Base-by-base conservation (phyloP, 2,797 vertebrate genomes). In the Galaxias olidus region DNA sequence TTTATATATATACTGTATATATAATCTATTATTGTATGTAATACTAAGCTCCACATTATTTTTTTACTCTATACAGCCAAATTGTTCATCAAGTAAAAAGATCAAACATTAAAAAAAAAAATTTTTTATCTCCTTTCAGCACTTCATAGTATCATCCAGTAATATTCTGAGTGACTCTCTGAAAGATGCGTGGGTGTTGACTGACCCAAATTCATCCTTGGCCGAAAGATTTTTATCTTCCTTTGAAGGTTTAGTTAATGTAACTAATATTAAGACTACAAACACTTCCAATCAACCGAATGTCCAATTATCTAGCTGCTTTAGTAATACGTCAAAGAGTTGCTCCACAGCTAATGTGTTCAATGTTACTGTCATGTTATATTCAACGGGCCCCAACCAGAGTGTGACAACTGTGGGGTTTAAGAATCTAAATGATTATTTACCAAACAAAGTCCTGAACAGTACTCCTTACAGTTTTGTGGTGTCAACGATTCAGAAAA, bases 131-230 rank as follows among this genome's bases (percentile, higher is more conserved):
- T 45, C 14, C 14, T 84, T 84, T 18, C 74, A 93, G 92, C 0
- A 80, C 19, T 17, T 90, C 30, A 10, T 92, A 49, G 8, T 8
- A 0, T 80, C 89, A 49, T 81, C 85, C 54, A 92, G 89, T 69
- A 89, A 91, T 67, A 41, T 91, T 54, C 17, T 93, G 52, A 68
- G 86, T 0, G 0, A 0, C 0, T 47, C 59, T 61, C 71, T 86
- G 11, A 0, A 0, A 4, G 0, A 0, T 0, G 14, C 69, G 0
- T 90, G 89, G 88, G 13, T 0, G 8, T 1, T 0, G 0, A 6
- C 1, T 20, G 17, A 4, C 14, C 6, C 0, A 0, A 0, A 0
- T 0, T 9, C 0, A 0, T 1, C 58, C 8, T 0, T 87, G 43
- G 67, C 88, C 30, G 15, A 58, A 48, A 48, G 0, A 1, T 92